These are phyloP conservation scores for Drosophila emarginata DNA, from an alignment of 2,888 invertebrate genomes.

Conservation along the genomic window DNA sequence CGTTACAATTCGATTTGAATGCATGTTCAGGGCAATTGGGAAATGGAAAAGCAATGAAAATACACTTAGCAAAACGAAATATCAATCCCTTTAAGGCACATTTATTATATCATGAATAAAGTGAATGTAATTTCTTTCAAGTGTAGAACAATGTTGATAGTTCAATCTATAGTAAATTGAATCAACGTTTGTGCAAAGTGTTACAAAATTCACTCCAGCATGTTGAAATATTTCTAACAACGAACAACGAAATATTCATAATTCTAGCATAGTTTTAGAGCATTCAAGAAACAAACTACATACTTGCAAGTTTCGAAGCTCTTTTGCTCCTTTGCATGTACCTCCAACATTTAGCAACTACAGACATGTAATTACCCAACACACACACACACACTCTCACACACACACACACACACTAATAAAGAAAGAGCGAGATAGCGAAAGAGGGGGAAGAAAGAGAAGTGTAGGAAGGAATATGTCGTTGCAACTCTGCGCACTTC, in stretches of 20 bases:
- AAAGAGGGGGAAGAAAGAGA: not conserved
- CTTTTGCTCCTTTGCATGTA: slow-evolving; percentile 46
- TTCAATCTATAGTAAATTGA: not conserved
- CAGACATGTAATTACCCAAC: slow-evolving; percentile 57
- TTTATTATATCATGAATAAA: not conserved
- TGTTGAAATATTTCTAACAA: not conserved
- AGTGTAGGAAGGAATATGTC: slow-evolving; percentile 33
- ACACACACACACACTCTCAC: slow-evolving; percentile 23
- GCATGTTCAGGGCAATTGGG: slow-evolving; percentile 2
- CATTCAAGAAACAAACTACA: slow-evolving; percentile 51
- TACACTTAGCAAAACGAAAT: not conserved
- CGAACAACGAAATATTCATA: slow-evolving; percentile 9
- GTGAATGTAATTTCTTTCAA: not conserved
- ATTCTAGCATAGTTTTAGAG: slow-evolving; percentile 20
- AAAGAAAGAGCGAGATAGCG: not conserved
- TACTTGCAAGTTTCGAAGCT: slow-evolving; percentile 39
- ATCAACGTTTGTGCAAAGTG: slow-evolving; percentile 1
- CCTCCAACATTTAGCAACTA: slow-evolving; percentile 52
- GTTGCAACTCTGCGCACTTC: slow-evolving; percentile 65
- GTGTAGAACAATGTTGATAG: not conserved
- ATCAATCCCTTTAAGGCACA: not conserved
- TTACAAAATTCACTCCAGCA: not conserved
- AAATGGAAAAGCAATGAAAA: slow-evolving; percentile 6
- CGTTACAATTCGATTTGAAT: slow-evolving; percentile 12
- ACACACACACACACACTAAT: not conserved